Percentiles rank a stretch among this genome's conserved stretches.
Evolutionary conservation across 1,140 invertebrate genomes (phyloP).

Genomic region (Macrobrachium nipponense): DNA sequence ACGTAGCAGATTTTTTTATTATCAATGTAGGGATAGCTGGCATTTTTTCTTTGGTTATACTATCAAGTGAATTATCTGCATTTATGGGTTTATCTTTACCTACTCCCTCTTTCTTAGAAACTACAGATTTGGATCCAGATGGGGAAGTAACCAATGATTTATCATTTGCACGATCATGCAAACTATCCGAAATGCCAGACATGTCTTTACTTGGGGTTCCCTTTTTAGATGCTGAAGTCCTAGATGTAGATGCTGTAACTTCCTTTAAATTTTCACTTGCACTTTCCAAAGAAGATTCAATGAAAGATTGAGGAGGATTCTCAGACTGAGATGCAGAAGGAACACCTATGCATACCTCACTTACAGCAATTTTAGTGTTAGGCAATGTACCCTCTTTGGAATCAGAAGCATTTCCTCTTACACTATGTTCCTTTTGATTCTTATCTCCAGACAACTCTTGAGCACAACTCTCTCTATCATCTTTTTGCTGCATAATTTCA

Average conservation of each 20-base stretch:
- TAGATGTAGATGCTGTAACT: not conserved
- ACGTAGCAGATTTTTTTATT: constrained; percentile 30
- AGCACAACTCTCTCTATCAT: not conserved
- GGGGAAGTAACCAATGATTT: too few relatives aligned
- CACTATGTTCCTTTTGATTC: too few relatives aligned
- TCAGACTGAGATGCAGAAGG: not conserved
- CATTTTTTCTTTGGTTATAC: not conserved
- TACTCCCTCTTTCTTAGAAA: not conserved
- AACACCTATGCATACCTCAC: too few relatives aligned
- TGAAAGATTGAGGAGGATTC: not conserved
- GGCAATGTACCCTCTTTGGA: too few relatives aligned
- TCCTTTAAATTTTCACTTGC: not conserved
- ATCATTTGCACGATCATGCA: too few relatives aligned
- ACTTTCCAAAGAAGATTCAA: not conserved
- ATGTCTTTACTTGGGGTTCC: not conserved
- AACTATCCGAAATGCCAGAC: too few relatives aligned
- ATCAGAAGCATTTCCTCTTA: too few relatives aligned
- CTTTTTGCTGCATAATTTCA: not conserved
- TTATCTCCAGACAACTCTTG: too few relatives aligned
- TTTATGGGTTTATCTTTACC: not conserved
- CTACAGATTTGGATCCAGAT: not conserved
- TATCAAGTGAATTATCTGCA: not conserved
- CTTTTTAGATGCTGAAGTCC: not conserved
- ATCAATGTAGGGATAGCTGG: constrained; percentile 36
- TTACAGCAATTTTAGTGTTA: too few relatives aligned